A percentile compares a stretch with the other conserved stretches of the same genome.
Conservation (phyloP, 2,888 invertebrate genomes). For the Drosophila acutilabella region DNA sequence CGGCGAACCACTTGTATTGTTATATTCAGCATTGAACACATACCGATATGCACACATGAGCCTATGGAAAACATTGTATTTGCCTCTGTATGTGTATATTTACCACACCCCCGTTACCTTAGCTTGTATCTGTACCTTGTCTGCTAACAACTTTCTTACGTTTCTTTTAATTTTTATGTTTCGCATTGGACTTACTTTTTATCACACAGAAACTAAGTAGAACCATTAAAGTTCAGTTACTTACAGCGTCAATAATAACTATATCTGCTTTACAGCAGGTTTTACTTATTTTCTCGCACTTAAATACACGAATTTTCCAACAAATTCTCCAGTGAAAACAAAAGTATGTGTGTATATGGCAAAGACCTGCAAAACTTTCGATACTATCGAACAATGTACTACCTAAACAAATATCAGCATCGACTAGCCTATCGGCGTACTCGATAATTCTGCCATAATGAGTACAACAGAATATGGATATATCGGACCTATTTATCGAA, state of each 20-base stretch:
- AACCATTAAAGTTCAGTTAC: conserved; percentile 55
- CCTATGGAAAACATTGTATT: conserved; percentile 35
- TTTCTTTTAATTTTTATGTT: conserved; percentile 9
- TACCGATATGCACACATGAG: conserved; percentile 18
- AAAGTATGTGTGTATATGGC: conserved; percentile 1
- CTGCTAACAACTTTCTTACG: conserved; percentile 25
- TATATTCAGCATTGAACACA: conserved; percentile 25
- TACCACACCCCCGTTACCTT: conserved; percentile 57
- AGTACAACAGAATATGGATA: background rate
- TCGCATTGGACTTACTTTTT: conserved; percentile 7
- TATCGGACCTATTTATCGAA: background rate
- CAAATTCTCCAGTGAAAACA: conserved; percentile 38
- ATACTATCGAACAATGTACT: conserved; percentile 3
- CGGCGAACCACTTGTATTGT: conserved; percentile 1
- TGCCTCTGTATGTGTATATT: conserved; percentile 32
- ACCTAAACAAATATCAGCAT: background rate
- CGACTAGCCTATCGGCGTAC: background rate
- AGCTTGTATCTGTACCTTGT: conserved; percentile 20
- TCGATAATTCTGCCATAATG: background rate
- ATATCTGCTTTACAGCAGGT: conserved; percentile 76
- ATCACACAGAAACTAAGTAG: background rate
- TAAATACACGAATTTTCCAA: conserved; percentile 59
- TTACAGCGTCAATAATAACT: conserved; percentile 76
- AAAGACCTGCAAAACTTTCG: conserved; percentile 8
- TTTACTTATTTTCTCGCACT: conserved; percentile 71